These are phyloP conservation scores for Leucozona laternaria DNA, from an alignment of 2,888 invertebrate species.

Conservation along the genomic window DNA sequence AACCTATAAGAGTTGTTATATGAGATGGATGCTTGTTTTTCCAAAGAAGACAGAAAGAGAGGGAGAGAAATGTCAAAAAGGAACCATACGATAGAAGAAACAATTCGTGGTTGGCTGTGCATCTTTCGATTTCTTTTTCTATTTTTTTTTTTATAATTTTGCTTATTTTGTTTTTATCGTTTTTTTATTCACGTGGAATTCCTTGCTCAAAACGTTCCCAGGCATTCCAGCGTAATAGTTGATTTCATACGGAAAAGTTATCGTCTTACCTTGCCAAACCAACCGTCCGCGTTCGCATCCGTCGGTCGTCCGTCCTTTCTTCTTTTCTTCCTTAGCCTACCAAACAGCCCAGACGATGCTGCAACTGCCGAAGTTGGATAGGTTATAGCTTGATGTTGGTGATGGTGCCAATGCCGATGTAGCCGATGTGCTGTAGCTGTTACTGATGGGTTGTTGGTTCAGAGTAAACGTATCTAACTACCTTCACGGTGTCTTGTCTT, in stretches of 20 bases:
- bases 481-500: slow-evolving; percentile 62
- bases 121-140: slow-evolving; percentile 52
- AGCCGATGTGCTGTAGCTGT: slow-evolving; percentile 50
- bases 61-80: slow-evolving; percentile 38
- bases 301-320: slow-evolving; percentile 5
- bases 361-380: slow-evolving; percentile 32
- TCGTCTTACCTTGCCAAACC: slow-evolving; percentile 75
- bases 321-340: slow-evolving; percentile 17
- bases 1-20: slow-evolving; percentile 8
- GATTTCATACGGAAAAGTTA: slow-evolving; percentile 78
- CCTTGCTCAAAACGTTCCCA: slow-evolving; percentile 79
- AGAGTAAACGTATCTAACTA: slow-evolving; percentile 68
- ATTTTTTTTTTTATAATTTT: slow-evolving; percentile 44
- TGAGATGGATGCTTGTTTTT: slow-evolving; percentile 7
- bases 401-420: slow-evolving; percentile 47
- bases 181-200: slow-evolving; percentile 76
- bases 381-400: slow-evolving; percentile 41
- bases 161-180: slow-evolving; percentile 43
- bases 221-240: slow-evolving; percentile 79
- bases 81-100: slow-evolving; percentile 54
- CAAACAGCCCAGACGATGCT: slow-evolving; percentile 37
- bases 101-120: slow-evolving; percentile 66
- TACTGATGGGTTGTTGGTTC: slow-evolving; percentile 67
- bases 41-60: slow-evolving; percentile 36
- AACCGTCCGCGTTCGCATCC: slow-evolving; percentile 57